phyloP scores from a whole-genome alignment of 1,140 invertebrate species.

The Amphibalanus amphitrite region DNA sequence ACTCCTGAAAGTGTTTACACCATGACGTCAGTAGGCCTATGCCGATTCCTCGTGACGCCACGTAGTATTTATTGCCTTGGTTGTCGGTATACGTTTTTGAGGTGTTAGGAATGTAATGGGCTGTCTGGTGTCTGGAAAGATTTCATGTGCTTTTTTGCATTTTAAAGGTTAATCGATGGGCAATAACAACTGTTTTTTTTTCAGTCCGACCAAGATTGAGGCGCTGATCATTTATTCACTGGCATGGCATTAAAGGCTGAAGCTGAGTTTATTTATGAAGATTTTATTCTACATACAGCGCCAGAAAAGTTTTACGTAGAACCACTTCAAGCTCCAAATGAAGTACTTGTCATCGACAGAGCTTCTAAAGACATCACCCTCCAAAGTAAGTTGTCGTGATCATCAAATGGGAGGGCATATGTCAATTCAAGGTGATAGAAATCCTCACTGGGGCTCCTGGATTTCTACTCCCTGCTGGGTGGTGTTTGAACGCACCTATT shows the following conservation, averaged over 20 bases:
- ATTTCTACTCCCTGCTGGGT: neutral
- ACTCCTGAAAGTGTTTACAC: no score
- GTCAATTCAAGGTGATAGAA: neutral
- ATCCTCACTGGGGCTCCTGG: neutral
- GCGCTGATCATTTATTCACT: no score
- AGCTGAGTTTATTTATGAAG: neutral
- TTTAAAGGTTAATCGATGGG: no score
- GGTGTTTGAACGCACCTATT: neutral
- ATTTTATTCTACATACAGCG: neutral
- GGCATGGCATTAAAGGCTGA: neutral
- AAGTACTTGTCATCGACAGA: neutral
- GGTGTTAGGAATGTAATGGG: no score
- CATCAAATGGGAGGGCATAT: neutral
- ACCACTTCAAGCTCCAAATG: neutral
- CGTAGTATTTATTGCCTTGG: no score
- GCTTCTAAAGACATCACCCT: neutral
- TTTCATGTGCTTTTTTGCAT: no score
- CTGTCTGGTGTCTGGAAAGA: no score
- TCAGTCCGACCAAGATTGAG: no score
- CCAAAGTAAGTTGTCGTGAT: neutral
- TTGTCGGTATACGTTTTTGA: no score
- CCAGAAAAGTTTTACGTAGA: neutral
- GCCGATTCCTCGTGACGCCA: no score
- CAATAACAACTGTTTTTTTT: no score
- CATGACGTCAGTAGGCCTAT: no score